Evolutionary conservation across 2,797 vertebrate genomes (phyloP), one percentile per base, ranked within the genome.

Genomic region (Sitta carolinensis): DNA sequence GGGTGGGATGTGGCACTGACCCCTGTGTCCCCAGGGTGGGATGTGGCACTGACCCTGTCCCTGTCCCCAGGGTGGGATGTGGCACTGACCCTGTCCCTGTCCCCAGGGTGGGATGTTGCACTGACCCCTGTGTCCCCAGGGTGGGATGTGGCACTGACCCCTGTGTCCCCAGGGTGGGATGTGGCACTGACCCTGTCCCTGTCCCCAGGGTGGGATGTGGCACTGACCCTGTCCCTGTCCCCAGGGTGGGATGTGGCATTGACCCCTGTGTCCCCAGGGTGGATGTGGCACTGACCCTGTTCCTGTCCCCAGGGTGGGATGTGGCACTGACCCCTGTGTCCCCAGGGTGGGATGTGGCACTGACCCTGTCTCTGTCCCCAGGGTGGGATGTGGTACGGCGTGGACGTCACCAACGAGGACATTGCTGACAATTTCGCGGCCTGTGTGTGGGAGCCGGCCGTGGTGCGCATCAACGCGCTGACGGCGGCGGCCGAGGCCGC

Each of bases 331-430:
- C n/a, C 14, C 54, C 22, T 32, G n/a, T n/a, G n/a, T 19, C 38
- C 59, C 40, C 61, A 69, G 29, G 99, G 98, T 0, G 99, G 99
- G 3, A 98, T 97, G 97, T 99, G 99, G 99, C 27, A 17, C 47
- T 38, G 47, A 38, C 9, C 26, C 11, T 29, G 52, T 36, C 4
- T 3, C 20, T 30, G 45, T 26, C 64, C 30, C 19, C 61, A 70
- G 66, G 99, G 98, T 0, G 99, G 99, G 3, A 98, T 97, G 98
- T 99, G 99, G 99, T 99, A 98, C 5, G 99, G 99, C 0, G 99
- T 99, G 80, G 99, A 99, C 7, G 98, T 99, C 63, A 99, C 98
- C 98, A 99, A 98, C 3, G 99, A 99, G 96, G 99, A 99, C 97
- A 99, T 99, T 1, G 98, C 99, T 0, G 99, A 99, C 95, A 99